Conservation (phyloP, 2,797 vertebrate genomes). For the Crenuchus spilurus region DNA sequence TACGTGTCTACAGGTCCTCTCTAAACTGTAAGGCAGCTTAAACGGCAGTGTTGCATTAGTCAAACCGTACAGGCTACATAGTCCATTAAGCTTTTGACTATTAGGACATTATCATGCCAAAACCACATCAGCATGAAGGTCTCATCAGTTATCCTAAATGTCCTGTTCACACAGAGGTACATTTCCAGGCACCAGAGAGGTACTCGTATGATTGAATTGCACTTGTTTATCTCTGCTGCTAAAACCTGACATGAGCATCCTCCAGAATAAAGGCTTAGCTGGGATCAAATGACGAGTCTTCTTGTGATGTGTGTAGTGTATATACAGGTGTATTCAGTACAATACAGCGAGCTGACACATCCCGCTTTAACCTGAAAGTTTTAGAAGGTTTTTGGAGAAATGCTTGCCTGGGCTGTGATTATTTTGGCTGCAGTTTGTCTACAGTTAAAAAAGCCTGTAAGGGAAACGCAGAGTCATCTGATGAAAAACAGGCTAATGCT, state of each 20-base stretch:
- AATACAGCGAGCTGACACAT: too few relatives aligned
- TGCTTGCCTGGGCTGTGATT: background rate
- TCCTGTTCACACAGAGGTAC: background rate
- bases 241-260: background rate
- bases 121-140: background rate
- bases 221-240: background rate
- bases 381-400: background rate
- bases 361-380: too few relatives aligned
- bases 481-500: slow-evolving; percentile 33
- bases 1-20: too few relatives aligned
- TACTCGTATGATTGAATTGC: background rate
- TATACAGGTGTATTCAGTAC: background rate
- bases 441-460: slow-evolving; percentile 10
- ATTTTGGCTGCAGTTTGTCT: background rate
- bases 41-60: background rate
- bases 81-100: background rate
- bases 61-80: background rate
- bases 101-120: background rate
- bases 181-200: background rate
- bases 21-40: too few relatives aligned
- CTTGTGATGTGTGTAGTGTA: background rate
- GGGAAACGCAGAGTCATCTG: slow-evolving; percentile 4
- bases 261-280: background rate
- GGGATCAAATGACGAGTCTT: background rate
- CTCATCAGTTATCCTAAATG: background rate